Percentiles rank a stretch among this genome's conserved stretches.
phyloP scores from a whole-genome alignment of 2,113 vertebrate species.

The Otus sunia region DNA sequence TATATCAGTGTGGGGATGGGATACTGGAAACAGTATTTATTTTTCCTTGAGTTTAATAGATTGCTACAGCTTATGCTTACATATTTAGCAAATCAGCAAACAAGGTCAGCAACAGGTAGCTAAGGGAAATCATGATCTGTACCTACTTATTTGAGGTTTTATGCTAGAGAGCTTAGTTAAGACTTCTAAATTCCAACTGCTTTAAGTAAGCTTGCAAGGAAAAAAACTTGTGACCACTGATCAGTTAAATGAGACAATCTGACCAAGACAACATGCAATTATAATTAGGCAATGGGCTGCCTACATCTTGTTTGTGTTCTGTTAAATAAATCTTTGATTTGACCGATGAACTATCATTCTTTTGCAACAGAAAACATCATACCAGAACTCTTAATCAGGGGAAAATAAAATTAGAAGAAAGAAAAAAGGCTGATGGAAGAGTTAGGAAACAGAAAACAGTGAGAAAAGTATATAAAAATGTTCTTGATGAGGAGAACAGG shows the following conservation, averaged over 20 bases:
- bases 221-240: not conserved
- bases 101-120: not conserved
- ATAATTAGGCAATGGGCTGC: not conserved
- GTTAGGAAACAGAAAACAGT: not conserved
- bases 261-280: not conserved
- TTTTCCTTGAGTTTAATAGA: not conserved
- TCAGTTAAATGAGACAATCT: not conserved
- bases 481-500: not conserved
- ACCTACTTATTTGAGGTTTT: not conserved
- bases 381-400: not conserved
- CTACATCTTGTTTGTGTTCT: not conserved
- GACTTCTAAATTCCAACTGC: not conserved
- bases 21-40: not conserved
- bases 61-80: not conserved
- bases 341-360: not conserved
- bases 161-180: not conserved
- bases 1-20: fast-evolving
- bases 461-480: not conserved
- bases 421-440: not conserved
- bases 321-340: not conserved
- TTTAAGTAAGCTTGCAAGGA: not conserved
- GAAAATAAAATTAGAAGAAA: not conserved
- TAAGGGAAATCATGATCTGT: not conserved
- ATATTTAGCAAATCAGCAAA: not conserved
- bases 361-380: not conserved